These are phyloP conservation scores for Tenodera sinensis DNA, from an alignment of 2,888 invertebrate genomes.

Conservation along the genomic window DNA sequence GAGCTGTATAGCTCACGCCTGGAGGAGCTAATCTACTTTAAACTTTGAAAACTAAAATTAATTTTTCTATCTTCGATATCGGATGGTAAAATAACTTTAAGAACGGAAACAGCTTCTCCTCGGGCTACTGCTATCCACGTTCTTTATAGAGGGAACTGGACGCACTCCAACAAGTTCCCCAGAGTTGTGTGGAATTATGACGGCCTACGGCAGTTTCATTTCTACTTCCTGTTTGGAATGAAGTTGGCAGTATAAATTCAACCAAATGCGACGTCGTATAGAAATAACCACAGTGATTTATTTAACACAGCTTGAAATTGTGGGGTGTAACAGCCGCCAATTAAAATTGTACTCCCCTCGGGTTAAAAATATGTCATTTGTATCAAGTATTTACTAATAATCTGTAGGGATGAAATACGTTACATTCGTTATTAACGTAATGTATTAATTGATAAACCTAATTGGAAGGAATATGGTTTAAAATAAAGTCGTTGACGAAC, in stretches of 20 bases:
- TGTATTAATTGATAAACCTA: too few relatives aligned
- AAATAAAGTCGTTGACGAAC: too few relatives aligned
- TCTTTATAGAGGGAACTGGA: neutral
- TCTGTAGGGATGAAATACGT: too few relatives aligned
- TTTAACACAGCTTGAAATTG: too few relatives aligned
- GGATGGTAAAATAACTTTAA: neutral
- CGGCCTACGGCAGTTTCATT: neutral
- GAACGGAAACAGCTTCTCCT: neutral
- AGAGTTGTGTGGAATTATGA: neutral
- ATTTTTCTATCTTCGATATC: neutral
- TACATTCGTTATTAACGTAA: accelerated
- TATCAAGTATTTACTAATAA: too few relatives aligned
- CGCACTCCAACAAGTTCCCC: neutral
- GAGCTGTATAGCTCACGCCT: too few relatives aligned
- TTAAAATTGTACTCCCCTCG: neutral
- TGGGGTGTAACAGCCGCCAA: neutral
- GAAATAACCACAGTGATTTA: too few relatives aligned
- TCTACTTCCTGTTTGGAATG: neutral
- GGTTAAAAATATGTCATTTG: too few relatives aligned
- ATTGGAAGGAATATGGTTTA: too few relatives aligned
- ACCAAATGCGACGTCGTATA: neutral
- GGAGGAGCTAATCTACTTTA: too few relatives aligned
- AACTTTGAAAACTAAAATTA: too few relatives aligned
- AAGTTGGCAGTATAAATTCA: neutral
- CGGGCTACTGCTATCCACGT: neutral